Conservation (phyloP, 2,113 vertebrate genomes). For the Apodemus speciosus region DNA sequence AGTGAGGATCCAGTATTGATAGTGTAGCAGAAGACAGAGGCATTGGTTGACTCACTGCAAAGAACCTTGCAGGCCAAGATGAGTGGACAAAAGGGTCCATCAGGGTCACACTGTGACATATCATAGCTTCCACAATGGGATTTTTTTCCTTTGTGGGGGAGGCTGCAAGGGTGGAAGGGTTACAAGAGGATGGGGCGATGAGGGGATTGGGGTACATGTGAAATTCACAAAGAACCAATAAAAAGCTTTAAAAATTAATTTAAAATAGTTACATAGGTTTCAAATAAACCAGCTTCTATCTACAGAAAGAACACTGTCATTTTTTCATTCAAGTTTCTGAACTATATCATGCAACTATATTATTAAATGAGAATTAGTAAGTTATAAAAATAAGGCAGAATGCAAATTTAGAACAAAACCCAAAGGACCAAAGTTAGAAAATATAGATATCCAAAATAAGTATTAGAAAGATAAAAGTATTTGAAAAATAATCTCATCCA, state of each 20-base stretch:
- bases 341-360: conserved; percentile 62
- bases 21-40: not conserved
- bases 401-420: conserved; percentile 51
- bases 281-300: conserved; percentile 52
- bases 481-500: conserved; percentile 45
- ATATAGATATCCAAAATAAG: conserved; percentile 57
- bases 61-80: not conserved
- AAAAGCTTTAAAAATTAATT: conserved; percentile 4
- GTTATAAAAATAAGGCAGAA: conserved; percentile 58
- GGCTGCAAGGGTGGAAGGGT: not conserved
- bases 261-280: conserved; percentile 59
- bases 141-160: not conserved
- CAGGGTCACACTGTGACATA: not conserved
- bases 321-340: conserved; percentile 64
- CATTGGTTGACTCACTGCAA: not conserved
- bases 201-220: not conserved
- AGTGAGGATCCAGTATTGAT: not conserved
- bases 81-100: not conserved
- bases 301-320: conserved; percentile 32
- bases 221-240: not conserved
- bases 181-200: not conserved
- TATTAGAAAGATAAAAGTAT: conserved; percentile 54
- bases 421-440: conserved; percentile 60
- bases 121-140: not conserved
- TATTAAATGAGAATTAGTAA: conserved; percentile 69